phyloP scores from a whole-genome alignment of 2,888 invertebrate genomes.

The Drosophila tripunctata region DNA sequence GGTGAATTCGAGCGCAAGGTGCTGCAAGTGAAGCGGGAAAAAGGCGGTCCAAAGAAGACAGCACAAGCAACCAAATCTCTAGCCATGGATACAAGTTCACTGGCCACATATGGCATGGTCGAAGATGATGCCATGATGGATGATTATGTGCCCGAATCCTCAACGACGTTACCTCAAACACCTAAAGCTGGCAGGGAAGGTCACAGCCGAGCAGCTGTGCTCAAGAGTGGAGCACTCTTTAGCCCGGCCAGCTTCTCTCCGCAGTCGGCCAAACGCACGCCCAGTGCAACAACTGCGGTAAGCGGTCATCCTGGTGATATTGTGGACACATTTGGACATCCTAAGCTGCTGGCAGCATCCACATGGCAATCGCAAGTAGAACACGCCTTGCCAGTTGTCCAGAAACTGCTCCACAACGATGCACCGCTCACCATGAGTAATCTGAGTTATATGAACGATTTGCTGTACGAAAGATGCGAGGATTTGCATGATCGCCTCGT shows the following conservation, averaged over 20 bases:
- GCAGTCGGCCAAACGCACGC: constrained; percentile 63
- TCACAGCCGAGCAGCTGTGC: constrained; percentile 62
- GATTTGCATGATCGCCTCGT: constrained; percentile 81
- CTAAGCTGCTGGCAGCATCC: constrained; percentile 84
- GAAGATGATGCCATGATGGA: constrained; percentile 68
- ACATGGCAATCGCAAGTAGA: constrained; percentile 76
- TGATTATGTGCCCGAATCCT: constrained; percentile 68
- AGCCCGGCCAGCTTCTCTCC: constrained; percentile 83
- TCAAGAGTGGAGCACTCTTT: constrained; percentile 77
- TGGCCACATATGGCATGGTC: constrained; percentile 79
- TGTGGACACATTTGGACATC: constrained; percentile 87
- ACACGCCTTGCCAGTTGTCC: constrained; percentile 83
- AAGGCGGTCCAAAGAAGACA: constrained; percentile 61
- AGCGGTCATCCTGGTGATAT: constrained; percentile 86
- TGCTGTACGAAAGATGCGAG: constrained; percentile 78
- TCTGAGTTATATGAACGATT: constrained; percentile 84
- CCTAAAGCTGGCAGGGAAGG: constrained; percentile 69
- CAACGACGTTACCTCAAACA: constrained; percentile 39
- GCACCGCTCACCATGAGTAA: constrained; percentile 78
- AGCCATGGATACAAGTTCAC: constrained; percentile 50
- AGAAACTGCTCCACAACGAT: constrained; percentile 85
- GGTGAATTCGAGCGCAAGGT: constrained; percentile 88
- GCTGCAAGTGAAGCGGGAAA: constrained; percentile 85
- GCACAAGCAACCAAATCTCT: constrained; percentile 40
- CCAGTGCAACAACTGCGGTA: constrained; percentile 1